Percentiles rank a stretch among this genome's conserved stretches.
phyloP scores from a whole-genome alignment of 2,888 invertebrate species.

The Drosophila limbata region DNA sequence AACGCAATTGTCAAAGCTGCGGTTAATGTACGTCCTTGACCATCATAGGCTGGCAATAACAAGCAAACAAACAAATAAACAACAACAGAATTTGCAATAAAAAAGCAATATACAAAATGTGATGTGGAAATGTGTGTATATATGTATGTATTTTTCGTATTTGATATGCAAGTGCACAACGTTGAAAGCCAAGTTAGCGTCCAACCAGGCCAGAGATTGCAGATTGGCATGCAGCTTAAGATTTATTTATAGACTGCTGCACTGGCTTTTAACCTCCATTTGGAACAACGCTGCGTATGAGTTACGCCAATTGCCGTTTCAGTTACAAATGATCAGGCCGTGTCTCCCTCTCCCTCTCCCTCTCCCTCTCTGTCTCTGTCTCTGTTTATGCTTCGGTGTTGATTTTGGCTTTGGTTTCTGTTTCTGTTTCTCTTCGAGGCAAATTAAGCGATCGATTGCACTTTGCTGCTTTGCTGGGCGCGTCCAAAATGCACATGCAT shows the following conservation, averaged over 20 bases:
- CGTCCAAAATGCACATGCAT: slow-evolving; percentile 36
- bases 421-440: slow-evolving; percentile 10
- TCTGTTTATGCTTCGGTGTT: background rate
- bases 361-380: background rate
- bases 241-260: slow-evolving; percentile 72
- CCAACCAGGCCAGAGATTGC: slow-evolving; percentile 13
- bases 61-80: slow-evolving; percentile 17
- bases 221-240: slow-evolving; percentile 53
- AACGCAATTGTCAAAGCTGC: slow-evolving; percentile 22
- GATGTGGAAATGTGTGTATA: slow-evolving; percentile 27
- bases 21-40: slow-evolving; percentile 74
- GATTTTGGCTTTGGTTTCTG: slow-evolving; percentile 2
- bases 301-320: slow-evolving; percentile 58
- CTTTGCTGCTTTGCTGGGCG: slow-evolving; percentile 25
- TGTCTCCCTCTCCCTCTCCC: slow-evolving; percentile 8
- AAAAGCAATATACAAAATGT: slow-evolving; percentile 6
- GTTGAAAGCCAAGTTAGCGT: background rate
- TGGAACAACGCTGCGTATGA: slow-evolving; percentile 74
- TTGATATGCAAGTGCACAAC: slow-evolving; percentile 44
- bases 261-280: slow-evolving; percentile 77
- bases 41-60: slow-evolving; percentile 51
- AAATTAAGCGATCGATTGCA: slow-evolving; percentile 31
- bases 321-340: slow-evolving; percentile 40
- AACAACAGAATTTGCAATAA: slow-evolving; percentile 40
- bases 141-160: slow-evolving; percentile 5